Base-by-base conservation (phyloP, 2,797 vertebrate genomes). In the Poecilia gillii region DNA sequence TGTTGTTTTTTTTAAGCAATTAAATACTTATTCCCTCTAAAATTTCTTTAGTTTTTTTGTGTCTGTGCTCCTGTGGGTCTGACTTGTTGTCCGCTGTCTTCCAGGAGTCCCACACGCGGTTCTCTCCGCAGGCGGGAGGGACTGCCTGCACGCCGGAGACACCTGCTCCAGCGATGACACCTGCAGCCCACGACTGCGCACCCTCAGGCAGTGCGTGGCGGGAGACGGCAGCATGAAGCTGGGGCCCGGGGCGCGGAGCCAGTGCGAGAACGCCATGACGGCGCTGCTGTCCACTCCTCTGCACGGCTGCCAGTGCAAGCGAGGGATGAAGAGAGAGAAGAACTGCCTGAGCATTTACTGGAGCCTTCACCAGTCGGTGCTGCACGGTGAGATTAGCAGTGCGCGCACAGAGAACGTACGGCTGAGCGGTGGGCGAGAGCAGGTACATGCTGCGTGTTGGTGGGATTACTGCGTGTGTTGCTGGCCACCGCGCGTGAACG, bases 241-340 rank as follows among this genome's bases (percentile, higher is more conserved):
- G 90, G 97, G 97, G 0, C 97, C 97, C 0, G 96, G 94, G 0
- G 97, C 97, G 2, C 95, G 96, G 11, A 98, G 92, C 94, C 97
- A 98, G 92, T 98, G 97, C 62, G 95, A 96, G 83, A 97, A 95
- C 14, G 97, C 97, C 0, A 97, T 98, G 79, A 96, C 91, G 0
- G 97, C 97, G 0, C 96, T 98, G 45, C 96, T 97, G 78, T 96
- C 97, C 94, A 97, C 96, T 66, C 97, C 97, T 1, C 96, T 98
- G 16, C 96, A 97, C 0, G 96, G 96, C 90, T 98, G 97, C 95
- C 97, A 97, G 80, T 98, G 97, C 90, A 98, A 97, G 84, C 86
- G 97, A 6, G 97, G 97, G 79, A 98, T 98, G 97, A 98, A 98
- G 84, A 97, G 95, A 84, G 97, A 98, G 89, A 98, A 98, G 88